Percentiles rank a stretch among this genome's conserved stretches.
These are phyloP conservation scores for Aromia moschata DNA, from an alignment of 2,888 invertebrate genomes.

Conservation along the genomic window DNA sequence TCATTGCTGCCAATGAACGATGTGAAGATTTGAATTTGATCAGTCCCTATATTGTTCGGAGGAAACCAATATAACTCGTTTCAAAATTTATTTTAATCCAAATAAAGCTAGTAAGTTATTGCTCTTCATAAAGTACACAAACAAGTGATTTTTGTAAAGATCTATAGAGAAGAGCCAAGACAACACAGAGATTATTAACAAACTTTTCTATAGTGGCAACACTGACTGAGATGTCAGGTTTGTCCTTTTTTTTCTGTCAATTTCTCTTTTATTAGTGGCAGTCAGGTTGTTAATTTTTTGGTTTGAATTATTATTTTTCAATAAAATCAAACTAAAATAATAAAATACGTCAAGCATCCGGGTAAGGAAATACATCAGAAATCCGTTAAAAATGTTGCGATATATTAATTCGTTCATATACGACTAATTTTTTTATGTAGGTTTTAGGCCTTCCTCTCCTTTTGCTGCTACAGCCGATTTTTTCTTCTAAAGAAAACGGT, in stretches of 20 bases:
- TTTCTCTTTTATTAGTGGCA: slow-evolving; percentile 17
- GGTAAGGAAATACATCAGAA: slow-evolving; percentile 42
- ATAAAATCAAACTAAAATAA: slow-evolving; percentile 37
- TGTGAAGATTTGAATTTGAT: not conserved
- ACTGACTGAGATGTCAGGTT: not conserved
- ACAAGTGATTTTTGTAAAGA: too few relatives aligned
- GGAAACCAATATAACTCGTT: too few relatives aligned
- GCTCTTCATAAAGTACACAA: too few relatives aligned
- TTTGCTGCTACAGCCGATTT: slow-evolving; percentile 49
- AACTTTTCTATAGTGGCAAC: not conserved
- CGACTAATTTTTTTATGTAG: slow-evolving; percentile 43
- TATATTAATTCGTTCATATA: too few relatives aligned
- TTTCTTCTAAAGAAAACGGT: slow-evolving; percentile 39
- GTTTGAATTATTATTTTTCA: slow-evolving; percentile 34
- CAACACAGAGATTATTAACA: too few relatives aligned
- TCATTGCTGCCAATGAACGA: not conserved
- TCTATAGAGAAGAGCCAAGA: too few relatives aligned
- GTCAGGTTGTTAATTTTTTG: slow-evolving; percentile 28
- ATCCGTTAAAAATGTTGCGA: too few relatives aligned
- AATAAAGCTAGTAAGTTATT: too few relatives aligned
- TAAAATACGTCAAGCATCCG: slow-evolving; percentile 43
- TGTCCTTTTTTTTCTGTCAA: not conserved
- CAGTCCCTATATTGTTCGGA: too few relatives aligned
- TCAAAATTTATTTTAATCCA: too few relatives aligned
- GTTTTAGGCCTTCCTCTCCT: slow-evolving; percentile 54